A percentile compares a stretch with the other conserved stretches of the same genome.
These are phyloP conservation scores for Grus americana DNA, from an alignment of 2,113 vertebrate species.

Conservation along the genomic window DNA sequence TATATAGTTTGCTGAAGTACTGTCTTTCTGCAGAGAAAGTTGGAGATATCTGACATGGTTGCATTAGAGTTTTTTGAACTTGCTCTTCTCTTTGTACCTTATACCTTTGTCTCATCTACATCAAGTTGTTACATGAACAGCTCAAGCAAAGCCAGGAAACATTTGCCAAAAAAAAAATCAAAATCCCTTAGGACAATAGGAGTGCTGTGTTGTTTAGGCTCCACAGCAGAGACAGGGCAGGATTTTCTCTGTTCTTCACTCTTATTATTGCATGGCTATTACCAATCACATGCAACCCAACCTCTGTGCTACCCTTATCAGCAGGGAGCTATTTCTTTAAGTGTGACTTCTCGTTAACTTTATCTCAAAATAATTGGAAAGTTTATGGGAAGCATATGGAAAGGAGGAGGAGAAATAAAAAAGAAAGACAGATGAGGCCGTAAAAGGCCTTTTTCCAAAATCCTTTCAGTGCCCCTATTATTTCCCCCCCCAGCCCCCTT, in stretches of 20 bases:
- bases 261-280: background rate
- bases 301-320: background rate
- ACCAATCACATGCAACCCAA: background rate
- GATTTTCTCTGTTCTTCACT: background rate
- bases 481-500: accelerated
- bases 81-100: background rate
- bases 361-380: background rate
- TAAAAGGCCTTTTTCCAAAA: background rate
- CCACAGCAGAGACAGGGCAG: background rate
- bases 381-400: background rate
- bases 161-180: background rate
- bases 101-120: background rate
- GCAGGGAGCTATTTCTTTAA: background rate
- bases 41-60: background rate
- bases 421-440: background rate
- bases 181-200: background rate
- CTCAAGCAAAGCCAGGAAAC: background rate
- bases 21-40: background rate
- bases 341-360: background rate
- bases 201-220: background rate
- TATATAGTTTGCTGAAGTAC: background rate
- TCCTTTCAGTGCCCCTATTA: background rate
- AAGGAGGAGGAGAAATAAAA: background rate
- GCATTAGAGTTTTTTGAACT: background rate
- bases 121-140: background rate